Conservation (phyloP, 2,113 vertebrate genomes). For the Callorhinus ursinus region DNA sequence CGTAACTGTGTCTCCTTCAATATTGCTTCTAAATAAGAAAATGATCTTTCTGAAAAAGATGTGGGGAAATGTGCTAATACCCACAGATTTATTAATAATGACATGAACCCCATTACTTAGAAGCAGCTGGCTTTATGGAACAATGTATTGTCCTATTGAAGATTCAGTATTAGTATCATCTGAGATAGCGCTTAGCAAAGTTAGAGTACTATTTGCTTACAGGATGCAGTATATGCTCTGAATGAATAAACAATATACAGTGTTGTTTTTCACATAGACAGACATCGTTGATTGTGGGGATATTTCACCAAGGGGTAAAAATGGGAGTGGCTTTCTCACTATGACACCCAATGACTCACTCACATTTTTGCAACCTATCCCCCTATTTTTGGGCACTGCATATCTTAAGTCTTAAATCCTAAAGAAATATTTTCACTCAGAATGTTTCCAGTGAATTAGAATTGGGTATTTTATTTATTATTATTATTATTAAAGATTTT, state of each 20-base stretch:
- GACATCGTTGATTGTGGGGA: neutral
- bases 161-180: neutral
- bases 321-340: neutral
- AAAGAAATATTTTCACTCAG: neutral
- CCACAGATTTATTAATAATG: neutral
- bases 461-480: neutral
- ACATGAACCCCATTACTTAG: neutral
- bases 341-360: neutral
- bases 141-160: neutral
- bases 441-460: neutral
- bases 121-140: neutral
- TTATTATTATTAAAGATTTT: neutral
- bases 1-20: neutral
- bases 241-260: neutral
- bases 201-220: neutral
- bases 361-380: neutral
- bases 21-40: slow-evolving; percentile 42
- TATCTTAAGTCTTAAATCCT: neutral
- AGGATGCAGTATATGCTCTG: neutral
- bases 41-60: neutral
- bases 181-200: neutral
- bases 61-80: neutral
- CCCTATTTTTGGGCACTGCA: neutral
- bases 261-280: neutral
- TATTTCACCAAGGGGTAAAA: neutral